These are phyloP conservation scores for Lordiphosa clarofinis DNA, from an alignment of 1,140 invertebrate species.

Conservation along the genomic window DNA sequence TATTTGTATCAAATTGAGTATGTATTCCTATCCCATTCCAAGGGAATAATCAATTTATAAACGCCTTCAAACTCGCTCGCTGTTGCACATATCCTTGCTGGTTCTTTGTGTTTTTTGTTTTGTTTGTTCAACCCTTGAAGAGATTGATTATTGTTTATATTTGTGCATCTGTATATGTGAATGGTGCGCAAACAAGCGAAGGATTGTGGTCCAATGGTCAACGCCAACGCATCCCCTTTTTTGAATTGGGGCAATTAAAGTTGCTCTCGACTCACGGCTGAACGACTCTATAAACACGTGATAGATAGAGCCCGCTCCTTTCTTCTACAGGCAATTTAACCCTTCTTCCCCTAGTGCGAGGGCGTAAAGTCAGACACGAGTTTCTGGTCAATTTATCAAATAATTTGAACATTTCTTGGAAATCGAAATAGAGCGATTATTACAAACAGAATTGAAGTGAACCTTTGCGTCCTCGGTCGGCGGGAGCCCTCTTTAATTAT, in stretches of 20 bases:
- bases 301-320: slow-evolving; percentile 29
- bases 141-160: slow-evolving; percentile 78
- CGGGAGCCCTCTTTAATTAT: slow-evolving; percentile 50
- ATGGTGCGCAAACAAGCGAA: slow-evolving; percentile 67
- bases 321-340: slow-evolving; percentile 55
- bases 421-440: slow-evolving; percentile 63
- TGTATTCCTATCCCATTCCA: slow-evolving; percentile 23
- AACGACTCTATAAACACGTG: slow-evolving; percentile 53
- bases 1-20: slow-evolving; percentile 68
- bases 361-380: slow-evolving; percentile 73
- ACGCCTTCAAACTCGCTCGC: slow-evolving; percentile 50
- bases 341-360: slow-evolving; percentile 48
- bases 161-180: slow-evolving; percentile 57
- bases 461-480: slow-evolving; percentile 24
- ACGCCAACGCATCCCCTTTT: slow-evolving; percentile 39
- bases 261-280: slow-evolving; percentile 54
- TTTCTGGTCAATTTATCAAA: slow-evolving; percentile 75
- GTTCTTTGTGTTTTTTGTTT: slow-evolving; percentile 51
- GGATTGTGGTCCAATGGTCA: slow-evolving; percentile 52
- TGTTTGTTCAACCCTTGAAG: slow-evolving; percentile 71
- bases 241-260: slow-evolving; percentile 77
- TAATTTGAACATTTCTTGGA: slow-evolving; percentile 53
- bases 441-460: slow-evolving; percentile 13
- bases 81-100: slow-evolving; percentile 58
- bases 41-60: slow-evolving; percentile 71